Conservation (phyloP, 2,797 vertebrate genomes). For the Anguilla megastoma region DNA sequence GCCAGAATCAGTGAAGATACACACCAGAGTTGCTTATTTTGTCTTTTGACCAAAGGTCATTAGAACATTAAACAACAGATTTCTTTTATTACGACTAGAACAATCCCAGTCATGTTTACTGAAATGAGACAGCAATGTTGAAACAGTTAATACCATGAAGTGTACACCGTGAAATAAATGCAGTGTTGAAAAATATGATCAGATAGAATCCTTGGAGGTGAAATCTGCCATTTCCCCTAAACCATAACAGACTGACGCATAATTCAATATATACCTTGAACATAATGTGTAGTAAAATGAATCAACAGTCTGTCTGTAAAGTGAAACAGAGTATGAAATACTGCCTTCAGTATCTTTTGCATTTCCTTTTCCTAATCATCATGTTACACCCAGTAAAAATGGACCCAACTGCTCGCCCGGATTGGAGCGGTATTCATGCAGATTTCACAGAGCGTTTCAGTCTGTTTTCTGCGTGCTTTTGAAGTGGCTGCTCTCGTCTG, state of each 20-base stretch:
- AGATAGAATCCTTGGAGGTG: too few species aligned
- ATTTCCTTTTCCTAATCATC: constrained; percentile 7
- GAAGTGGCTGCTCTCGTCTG: constrained; percentile 13
- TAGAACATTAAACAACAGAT: background rate
- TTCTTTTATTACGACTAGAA: background rate
- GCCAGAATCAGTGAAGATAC: too few species aligned
- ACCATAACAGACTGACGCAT: background rate
- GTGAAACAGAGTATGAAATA: constrained; percentile 9
- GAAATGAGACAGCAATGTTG: background rate
- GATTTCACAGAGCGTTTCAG: constrained; percentile 5
- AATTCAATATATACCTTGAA: background rate
- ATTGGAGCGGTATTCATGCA: background rate
- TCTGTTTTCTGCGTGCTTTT: constrained; percentile 2
- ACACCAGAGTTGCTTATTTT: too few species aligned
- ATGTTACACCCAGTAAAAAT: constrained; percentile 7
- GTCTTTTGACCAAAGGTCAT: background rate
- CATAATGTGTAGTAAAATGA: background rate
- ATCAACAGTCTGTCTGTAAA: background rate
- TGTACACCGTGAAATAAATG: background rate
- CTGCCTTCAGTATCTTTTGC: background rate
- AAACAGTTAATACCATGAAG: background rate
- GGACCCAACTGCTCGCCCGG: background rate
- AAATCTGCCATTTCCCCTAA: background rate
- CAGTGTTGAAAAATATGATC: background rate
- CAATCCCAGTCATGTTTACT: background rate